phyloP scores from a whole-genome alignment of 1,140 invertebrate species.

The Eriosoma lanigerum region DNA sequence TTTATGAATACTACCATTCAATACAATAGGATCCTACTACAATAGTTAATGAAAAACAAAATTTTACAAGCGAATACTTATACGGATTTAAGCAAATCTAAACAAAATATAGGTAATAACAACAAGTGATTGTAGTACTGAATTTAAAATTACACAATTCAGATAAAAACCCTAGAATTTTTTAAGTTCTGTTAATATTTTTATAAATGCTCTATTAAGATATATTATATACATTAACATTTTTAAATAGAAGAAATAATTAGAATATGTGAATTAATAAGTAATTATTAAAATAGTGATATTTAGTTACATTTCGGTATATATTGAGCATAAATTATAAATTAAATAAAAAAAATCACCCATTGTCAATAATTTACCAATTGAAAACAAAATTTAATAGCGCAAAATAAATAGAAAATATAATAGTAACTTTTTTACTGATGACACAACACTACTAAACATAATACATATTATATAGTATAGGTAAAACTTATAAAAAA shows the following conservation, averaged over 20 bases:
- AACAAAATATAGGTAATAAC: background rate
- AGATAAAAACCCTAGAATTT: no score
- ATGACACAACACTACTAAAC: background rate
- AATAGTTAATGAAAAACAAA: background rate
- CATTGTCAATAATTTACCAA: background rate
- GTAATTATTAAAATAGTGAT: no score
- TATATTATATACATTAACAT: no score
- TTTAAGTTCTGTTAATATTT: no score
- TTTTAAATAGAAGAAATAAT: no score
- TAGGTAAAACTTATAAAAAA: no score
- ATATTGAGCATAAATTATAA: background rate
- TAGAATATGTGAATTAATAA: no score
- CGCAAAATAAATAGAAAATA: background rate
- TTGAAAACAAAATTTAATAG: slow-evolving; percentile 1
- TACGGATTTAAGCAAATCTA: background rate
- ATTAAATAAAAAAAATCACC: background rate
- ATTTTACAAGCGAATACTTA: background rate
- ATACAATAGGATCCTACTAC: background rate
- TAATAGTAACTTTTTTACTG: no score
- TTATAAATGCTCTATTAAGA: no score
- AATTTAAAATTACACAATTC: background rate
- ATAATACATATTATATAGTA: no score
- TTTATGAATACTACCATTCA: background rate
- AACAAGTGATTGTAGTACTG: background rate
- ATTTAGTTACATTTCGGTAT: no score